Base-by-base conservation (phyloP, 2,113 vertebrate genomes). In the Recurvirostra avosetta region DNA sequence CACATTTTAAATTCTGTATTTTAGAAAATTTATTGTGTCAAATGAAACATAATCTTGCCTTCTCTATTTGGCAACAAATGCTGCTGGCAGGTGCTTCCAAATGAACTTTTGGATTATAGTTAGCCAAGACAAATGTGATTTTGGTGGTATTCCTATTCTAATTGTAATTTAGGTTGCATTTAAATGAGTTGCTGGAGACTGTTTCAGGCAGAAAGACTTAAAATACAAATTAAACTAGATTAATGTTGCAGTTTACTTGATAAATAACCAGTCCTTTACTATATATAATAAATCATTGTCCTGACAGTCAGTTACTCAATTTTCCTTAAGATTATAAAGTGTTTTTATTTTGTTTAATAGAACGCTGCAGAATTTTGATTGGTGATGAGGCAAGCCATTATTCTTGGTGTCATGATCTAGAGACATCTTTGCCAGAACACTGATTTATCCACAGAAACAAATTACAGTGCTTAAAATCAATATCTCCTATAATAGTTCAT, bases 21-120 rank as follows among this genome's bases (percentile, higher is more conserved):
- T 96, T 43, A 94, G 84, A 94, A 97, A 97, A 97, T 97, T 76
- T 94, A 95, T 97, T 96, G 77, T 96, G 92, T 97, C 94, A 96
- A 97, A 96, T 56, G 96, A 97, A 98, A 98, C 68, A 87, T 79
- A 95, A 97, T 96, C 95, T 87, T 94, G 78, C 92, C 96, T 96
- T 94, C 93, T 84, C 92, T 96, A 56, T 92, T 92, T 98, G 96
- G 96, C 94, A 96, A 90, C 38, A 94, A 86, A 81, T 77, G 61
- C 85, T 95, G 50, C 92, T 91, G 95, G 96, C 97, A 98, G 96
- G 94, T 97, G 96, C 90, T 96, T 97, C 94, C 95, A 97, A 97
- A 96, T 96, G 94, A 95, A 84, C 62, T 92, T 91, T 95, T 96
- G 81, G 61, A 65, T 95, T 96, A 77, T 18, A 88, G 91, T 75